Evolutionary conservation across 2,888 invertebrate species (phyloP), one percentile per base, ranked within the genome.

Genomic region (Athalia cordata): DNA sequence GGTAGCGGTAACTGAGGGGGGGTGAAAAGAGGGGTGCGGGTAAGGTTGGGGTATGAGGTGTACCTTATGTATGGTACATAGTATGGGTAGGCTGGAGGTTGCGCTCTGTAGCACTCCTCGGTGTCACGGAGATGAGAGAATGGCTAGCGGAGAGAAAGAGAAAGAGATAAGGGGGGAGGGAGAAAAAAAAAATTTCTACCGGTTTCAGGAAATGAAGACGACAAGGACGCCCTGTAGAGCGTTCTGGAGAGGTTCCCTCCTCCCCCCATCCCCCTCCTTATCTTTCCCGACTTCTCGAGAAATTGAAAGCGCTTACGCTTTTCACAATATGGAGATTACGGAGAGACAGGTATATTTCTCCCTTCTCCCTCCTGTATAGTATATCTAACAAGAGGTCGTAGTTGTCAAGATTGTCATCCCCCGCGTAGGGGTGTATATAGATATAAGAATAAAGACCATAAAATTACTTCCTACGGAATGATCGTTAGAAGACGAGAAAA

Each of bases 121-220:
- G 75, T 75, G 75, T 75, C 75, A 75, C 62, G 62, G 75, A 75
- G 75, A 75, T 75, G 75, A 75, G 75, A 64, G 75, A 75, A 75
- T 61, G 75, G 75, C 75, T 75, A 61, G 62, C 62, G 15, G 62
- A 59, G 74, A 61, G 74, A 49, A 61, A 29, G 62, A 47, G 61
- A 15, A 47, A 45, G 29, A 29, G 29, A 29, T 29, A 29, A 29
- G 29, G 29, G 29, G 29, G 29, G 29, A 1, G n/a, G 29, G 29
- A 29, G 2, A 29, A 29, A 29, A 29, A 29, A 29, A 29, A 29
- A 29, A 29, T 29, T 29, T 29, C 29, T 2, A 11, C 50, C 62
- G 75, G 29, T 29, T 61, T 50, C 61, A 75, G 75, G 64, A 75
- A 75, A 75, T 75, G 75, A 75, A 75, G 75, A 75, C 62, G 75